phyloP scores from a whole-genome alignment of 1,140 invertebrate genomes.

The Phenacoccus solenopsis region DNA sequence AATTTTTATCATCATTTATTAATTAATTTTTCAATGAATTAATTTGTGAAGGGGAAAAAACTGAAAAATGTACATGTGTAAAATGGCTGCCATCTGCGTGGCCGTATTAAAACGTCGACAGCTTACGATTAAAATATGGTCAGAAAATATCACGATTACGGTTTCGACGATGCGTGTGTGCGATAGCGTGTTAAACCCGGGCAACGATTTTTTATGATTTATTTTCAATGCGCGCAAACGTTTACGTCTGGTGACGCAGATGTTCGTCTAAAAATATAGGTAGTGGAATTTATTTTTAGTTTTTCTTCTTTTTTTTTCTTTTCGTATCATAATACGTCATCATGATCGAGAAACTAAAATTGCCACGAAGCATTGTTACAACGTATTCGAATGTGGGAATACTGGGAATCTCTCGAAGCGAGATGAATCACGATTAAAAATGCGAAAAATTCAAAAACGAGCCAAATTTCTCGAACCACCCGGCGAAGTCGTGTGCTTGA shows the following conservation, averaged over 20 bases:
- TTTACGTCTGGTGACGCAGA: neutral
- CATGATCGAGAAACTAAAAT: too few relatives aligned
- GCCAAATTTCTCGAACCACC: neutral
- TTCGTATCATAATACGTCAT: too few relatives aligned
- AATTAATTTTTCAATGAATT: too few relatives aligned
- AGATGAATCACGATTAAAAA: neutral
- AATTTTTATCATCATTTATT: too few relatives aligned
- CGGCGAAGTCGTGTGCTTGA: neutral
- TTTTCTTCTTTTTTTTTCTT: neutral
- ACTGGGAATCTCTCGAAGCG: neutral
- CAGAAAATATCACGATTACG: neutral
- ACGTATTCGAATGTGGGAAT: neutral
- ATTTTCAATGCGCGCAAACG: conserved; percentile 1
- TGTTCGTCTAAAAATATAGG: neutral
- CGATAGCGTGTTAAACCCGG: neutral
- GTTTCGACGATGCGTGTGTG: neutral
- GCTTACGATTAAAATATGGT: too few relatives aligned
- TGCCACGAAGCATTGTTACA: neutral
- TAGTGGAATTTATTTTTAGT: neutral
- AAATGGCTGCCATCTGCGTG: too few relatives aligned
- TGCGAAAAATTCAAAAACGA: neutral
- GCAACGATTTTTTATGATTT: neutral
- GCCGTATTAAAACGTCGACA: too few relatives aligned
- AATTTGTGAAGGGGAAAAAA: too few relatives aligned
- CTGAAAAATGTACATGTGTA: too few relatives aligned